A percentile compares a stretch with the other conserved stretches of the same genome.
Conservation (phyloP, 2,797 vertebrate species). For the Pangasius larnaudii region DNA sequence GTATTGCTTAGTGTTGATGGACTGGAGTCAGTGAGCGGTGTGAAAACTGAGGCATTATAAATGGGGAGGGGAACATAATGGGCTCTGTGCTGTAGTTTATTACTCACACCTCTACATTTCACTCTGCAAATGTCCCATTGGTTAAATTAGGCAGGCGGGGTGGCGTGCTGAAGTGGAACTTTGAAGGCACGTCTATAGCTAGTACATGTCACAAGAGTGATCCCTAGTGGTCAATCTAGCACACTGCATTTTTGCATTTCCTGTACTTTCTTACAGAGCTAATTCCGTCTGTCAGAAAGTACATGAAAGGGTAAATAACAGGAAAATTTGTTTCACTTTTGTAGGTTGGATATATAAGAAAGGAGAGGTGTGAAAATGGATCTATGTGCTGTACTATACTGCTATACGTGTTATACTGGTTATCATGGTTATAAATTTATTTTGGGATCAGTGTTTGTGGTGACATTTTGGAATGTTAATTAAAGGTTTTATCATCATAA, state of each 20-base stretch:
- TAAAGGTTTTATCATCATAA: not conserved
- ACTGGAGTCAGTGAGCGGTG: conserved; percentile 21
- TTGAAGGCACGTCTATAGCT: not conserved
- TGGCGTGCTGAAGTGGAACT: not conserved
- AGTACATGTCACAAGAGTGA: conserved; percentile 60
- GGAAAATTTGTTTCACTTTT: not conserved
- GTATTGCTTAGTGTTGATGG: conserved; percentile 58
- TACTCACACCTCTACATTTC: conserved; percentile 4
- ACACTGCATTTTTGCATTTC: not conserved
- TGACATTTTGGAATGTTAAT: conserved; percentile 7
- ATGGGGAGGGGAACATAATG: not conserved
- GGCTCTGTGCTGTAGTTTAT: not conserved
- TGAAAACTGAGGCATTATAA: not conserved
- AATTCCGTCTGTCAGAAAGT: not conserved
- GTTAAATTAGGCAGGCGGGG: not conserved
- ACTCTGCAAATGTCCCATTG: not conserved
- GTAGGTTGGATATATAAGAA: conserved; percentile 1
- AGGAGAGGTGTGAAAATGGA: not conserved
- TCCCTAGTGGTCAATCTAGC: conserved; percentile 66
- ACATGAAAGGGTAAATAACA: not conserved
- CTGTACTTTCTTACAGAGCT: not conserved
- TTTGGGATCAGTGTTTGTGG: not conserved
- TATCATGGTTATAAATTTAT: not conserved
- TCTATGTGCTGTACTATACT: not conserved
- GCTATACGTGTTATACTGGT: not conserved